Conservation (phyloP, 2,888 invertebrate species). For the Venustoraphidia nigricollis region DNA sequence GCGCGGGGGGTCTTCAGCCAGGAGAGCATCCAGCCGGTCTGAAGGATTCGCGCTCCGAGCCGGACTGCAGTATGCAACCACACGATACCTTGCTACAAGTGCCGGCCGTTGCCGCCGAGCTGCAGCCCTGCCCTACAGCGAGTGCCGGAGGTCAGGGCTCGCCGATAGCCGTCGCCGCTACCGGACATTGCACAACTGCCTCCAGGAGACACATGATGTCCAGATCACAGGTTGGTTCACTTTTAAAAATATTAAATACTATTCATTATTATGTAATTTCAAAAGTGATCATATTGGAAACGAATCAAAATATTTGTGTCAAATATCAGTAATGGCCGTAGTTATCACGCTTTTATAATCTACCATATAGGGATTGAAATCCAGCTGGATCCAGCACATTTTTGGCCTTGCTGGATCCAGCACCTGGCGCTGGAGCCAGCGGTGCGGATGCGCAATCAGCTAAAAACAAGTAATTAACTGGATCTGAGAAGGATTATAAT, state of each 20-base stretch:
- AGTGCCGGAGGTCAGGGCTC: neutral
- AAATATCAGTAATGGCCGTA: too few species aligned
- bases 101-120: constrained; percentile 7
- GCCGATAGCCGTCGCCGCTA: constrained; percentile 20
- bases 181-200: constrained; percentile 12
- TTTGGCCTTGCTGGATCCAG: too few species aligned
- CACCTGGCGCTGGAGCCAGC: too few species aligned
- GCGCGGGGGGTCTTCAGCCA: constrained; percentile 21
- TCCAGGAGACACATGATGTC: constrained; percentile 36
- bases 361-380: too few species aligned
- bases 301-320: too few species aligned
- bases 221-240: constrained; percentile 35
- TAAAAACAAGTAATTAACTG: too few species aligned
- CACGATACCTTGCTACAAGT: neutral
- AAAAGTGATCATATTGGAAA: too few species aligned
- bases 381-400: too few species aligned
- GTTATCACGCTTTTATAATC: too few species aligned
- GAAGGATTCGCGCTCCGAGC: constrained; percentile 27
- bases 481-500: too few species aligned
- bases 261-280: neutral
- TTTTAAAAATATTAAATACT: neutral
- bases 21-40: constrained; percentile 18
- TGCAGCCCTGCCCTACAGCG: constrained; percentile 17
- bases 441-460: too few species aligned
- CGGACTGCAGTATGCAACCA: constrained; percentile 24